Conservation (phyloP, 2,113 vertebrate genomes). For the Sander vitreus region DNA sequence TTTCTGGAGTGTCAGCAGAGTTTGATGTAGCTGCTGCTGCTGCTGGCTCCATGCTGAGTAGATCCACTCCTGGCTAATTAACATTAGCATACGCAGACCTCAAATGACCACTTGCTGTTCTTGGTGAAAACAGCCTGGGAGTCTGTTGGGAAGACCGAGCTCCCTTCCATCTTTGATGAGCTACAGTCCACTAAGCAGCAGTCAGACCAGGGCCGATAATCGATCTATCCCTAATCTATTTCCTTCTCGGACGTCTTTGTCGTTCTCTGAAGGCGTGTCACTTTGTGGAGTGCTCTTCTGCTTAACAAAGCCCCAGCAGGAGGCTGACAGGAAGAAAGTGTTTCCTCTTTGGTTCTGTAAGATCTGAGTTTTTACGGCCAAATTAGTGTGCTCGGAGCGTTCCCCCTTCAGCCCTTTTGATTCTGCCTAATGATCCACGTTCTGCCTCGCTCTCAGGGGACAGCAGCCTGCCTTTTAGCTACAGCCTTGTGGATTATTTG, state of each 20-base stretch:
- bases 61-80: constrained; percentile 27
- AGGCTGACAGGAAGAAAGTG: constrained; percentile 2
- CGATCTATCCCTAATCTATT: no score
- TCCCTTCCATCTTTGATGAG: constrained; percentile 45
- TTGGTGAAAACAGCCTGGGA: neutral
- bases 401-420: constrained; percentile 46
- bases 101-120: neutral
- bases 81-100: constrained; percentile 32
- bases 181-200: neutral
- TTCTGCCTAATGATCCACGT: constrained; percentile 45
- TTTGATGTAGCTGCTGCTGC: neutral
- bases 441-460: constrained; percentile 23
- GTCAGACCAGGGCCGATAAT: neutral
- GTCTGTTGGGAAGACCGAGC: neutral
- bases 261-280: neutral
- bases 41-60: neutral
- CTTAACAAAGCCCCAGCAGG: constrained; percentile 5
- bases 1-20: neutral
- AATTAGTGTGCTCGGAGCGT: constrained; percentile 30
- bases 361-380: neutral
- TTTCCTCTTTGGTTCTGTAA: constrained; percentile 37
- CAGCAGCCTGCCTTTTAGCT: constrained; percentile 36
- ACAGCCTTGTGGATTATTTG: constrained; percentile 32
- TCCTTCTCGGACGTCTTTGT: neutral
- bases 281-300: neutral